These are phyloP conservation scores for Cosmia trapezina DNA, from an alignment of 2,888 invertebrate genomes.

Conservation along the genomic window DNA sequence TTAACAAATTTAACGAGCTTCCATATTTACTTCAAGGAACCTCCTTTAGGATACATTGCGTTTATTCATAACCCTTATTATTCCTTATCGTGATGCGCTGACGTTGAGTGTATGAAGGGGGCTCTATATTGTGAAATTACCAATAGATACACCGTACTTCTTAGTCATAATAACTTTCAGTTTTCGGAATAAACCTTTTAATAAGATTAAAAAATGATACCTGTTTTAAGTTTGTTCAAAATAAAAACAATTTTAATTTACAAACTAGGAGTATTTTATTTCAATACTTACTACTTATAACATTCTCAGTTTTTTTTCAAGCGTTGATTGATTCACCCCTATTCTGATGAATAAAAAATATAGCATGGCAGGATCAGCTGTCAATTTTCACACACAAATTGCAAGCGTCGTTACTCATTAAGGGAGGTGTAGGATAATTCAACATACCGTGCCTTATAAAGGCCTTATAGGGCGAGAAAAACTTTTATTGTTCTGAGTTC, in stretches of 20 bases:
- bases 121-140: slow-evolving; percentile 1
- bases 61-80: slow-evolving; percentile 75
- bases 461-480: slow-evolving; percentile 8
- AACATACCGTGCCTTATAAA: slow-evolving; percentile 1
- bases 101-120: slow-evolving; percentile 21
- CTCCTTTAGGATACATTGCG: slow-evolving; percentile 75
- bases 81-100: slow-evolving; percentile 53
- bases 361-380: slow-evolving; percentile 41
- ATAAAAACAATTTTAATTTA: background rate
- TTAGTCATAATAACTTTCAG: background rate
- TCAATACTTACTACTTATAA: background rate
- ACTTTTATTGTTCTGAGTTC: slow-evolving; percentile 18
- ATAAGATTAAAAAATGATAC: background rate
- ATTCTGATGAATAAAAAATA: slow-evolving; percentile 32
- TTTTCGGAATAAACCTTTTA: background rate
- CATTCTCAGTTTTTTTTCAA: background rate
- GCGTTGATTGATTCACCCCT: slow-evolving; percentile 13
- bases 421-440: slow-evolving; percentile 16
- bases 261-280: background rate
- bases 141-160: background rate
- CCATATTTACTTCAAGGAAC: slow-evolving; percentile 86
- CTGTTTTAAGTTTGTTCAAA: background rate
- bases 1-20: slow-evolving; percentile 90
- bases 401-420: slow-evolving; percentile 33
- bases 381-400: slow-evolving; percentile 57